Evolutionary conservation across 1,140 invertebrate genomes (phyloP).

Genomic region (Bombus vancouverensis): DNA sequence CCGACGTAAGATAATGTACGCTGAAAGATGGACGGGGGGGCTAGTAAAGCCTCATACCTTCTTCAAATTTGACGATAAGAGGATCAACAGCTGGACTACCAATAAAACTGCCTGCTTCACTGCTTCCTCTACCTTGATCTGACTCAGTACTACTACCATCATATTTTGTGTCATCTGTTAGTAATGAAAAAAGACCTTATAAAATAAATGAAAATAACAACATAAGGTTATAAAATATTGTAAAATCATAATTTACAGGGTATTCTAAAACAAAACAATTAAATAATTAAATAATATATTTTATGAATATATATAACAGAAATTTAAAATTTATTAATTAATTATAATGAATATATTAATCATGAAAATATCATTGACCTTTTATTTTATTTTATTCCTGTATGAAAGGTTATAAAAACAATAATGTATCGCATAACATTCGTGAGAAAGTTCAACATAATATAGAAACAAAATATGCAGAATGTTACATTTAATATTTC

Average conservation of each 20-base stretch:
- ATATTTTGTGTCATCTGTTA: constrained; percentile 77
- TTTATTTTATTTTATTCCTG: background rate
- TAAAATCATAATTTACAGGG: background rate
- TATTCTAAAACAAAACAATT: background rate
- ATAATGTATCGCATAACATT: background rate
- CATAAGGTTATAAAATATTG: background rate
- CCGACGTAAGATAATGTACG: constrained; percentile 82
- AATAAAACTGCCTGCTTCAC: constrained; percentile 80
- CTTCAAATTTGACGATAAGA: constrained; percentile 89
- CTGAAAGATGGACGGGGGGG: constrained; percentile 82
- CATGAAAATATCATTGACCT: no score
- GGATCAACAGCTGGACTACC: constrained; percentile 84
- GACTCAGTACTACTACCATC: constrained; percentile 78
- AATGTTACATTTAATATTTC: background rate
- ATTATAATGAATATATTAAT: no score
- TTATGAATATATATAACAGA: background rate
- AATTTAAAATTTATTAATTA: no score
- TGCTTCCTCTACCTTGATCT: constrained; percentile 79
- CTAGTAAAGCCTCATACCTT: constrained; percentile 90
- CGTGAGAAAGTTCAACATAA: no score
- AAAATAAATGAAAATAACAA: background rate
- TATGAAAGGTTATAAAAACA: background rate
- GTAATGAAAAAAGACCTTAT: constrained; percentile 11
- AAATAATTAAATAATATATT: background rate
- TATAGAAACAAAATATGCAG: no score